Evolutionary conservation across 2,797 vertebrate genomes (phyloP).

Genomic region (Triplophysa yarkandensis): DNA sequence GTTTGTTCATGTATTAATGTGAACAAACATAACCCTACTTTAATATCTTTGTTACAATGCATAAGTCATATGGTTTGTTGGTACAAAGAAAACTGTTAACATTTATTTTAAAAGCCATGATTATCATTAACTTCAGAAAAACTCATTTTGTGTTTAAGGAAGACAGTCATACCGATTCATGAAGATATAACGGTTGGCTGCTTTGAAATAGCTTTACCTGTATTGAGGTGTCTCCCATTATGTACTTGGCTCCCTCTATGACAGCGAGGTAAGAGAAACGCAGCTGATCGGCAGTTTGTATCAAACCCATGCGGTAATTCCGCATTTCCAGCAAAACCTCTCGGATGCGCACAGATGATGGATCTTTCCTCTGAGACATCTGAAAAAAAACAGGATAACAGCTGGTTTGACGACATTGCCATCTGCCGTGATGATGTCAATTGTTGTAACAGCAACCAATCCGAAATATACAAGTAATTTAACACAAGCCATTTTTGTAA

Average conservation of each 20-base stretch:
- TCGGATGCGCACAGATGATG: slow-evolving; percentile 89
- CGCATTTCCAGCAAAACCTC: slow-evolving; percentile 97
- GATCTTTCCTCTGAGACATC: slow-evolving; percentile 86
- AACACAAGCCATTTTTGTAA: too few species aligned
- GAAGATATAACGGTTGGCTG: not conserved
- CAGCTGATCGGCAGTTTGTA: slow-evolving; percentile 96
- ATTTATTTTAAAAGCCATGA: not conserved
- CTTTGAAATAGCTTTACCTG: slow-evolving; percentile 12
- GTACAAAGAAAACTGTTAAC: not conserved
- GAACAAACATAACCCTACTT: too few species aligned
- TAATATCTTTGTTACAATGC: too few species aligned
- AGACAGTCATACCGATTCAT: not conserved
- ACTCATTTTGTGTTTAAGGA: not conserved
- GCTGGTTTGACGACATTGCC: not conserved
- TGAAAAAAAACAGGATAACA: slow-evolving; percentile 42
- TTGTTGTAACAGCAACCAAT: too few species aligned
- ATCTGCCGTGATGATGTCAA: not conserved
- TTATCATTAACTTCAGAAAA: not conserved
- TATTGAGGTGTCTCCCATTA: slow-evolving; percentile 89
- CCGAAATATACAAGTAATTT: too few species aligned
- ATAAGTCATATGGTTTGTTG: too few species aligned
- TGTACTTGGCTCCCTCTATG: slow-evolving; percentile 93
- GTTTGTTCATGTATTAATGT: too few species aligned
- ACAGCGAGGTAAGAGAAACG: slow-evolving; percentile 97
- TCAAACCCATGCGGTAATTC: slow-evolving; percentile 91